Evolutionary conservation across 92 coral and sea anemone species (phyloP).

Genomic region (Anthopleura xanthogrammica): DNA sequence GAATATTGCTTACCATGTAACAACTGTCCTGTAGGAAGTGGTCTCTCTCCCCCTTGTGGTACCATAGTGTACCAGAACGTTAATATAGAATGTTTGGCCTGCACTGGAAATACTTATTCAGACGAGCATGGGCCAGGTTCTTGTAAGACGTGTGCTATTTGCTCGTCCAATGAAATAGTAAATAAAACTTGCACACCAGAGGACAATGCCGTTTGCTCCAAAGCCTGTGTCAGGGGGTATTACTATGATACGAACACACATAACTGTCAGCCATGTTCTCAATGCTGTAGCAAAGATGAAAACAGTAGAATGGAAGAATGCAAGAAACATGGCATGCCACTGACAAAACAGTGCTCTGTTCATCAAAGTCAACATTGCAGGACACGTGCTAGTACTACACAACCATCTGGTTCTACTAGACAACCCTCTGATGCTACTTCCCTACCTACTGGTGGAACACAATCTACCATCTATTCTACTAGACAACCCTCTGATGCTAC

Average conservation of each 20-base stretch:
- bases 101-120: constrained; percentile 18
- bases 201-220: neutral
- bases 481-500: neutral
- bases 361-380: neutral
- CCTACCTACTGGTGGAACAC: neutral
- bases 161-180: constrained; percentile 19
- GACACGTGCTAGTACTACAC: neutral
- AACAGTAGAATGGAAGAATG: constrained; percentile 11
- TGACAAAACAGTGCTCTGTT: neutral
- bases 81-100: neutral
- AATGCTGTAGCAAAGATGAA: constrained; percentile 12
- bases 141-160: constrained; percentile 11
- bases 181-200: neutral
- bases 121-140: constrained; percentile 34
- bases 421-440: neutral
- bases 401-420: neutral
- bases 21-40: neutral
- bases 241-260: constrained; percentile 23
- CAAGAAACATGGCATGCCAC: neutral
- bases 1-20: neutral
- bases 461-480: neutral
- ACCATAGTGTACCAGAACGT: neutral
- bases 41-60: constrained; percentile 21
- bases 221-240: constrained; percentile 3
- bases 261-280: constrained; percentile 19